These are phyloP conservation scores for Zootermopsis nevadensis DNA, from an alignment of 2,888 invertebrate genomes.

Conservation along the genomic window DNA sequence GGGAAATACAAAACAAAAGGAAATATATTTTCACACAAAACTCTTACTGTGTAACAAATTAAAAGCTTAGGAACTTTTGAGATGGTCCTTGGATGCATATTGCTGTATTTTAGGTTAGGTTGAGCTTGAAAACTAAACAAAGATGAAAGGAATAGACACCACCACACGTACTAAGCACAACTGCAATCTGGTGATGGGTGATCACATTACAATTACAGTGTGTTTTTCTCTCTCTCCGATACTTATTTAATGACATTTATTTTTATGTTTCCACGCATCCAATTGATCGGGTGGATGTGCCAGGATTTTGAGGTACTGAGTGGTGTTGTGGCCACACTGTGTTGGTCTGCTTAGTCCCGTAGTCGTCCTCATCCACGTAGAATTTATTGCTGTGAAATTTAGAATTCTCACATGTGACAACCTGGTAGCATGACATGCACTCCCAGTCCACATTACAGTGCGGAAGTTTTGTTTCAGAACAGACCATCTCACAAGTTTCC, in stretches of 20 bases:
- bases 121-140: background rate
- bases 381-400: constrained; percentile 9
- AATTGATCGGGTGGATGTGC: constrained; percentile 59
- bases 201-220: constrained; percentile 46
- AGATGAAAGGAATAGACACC: constrained; percentile 12
- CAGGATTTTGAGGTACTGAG: constrained; percentile 87
- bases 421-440: constrained; percentile 10
- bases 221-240: constrained; percentile 38
- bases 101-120: background rate
- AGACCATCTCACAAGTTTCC: constrained; percentile 71
- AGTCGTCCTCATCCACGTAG: constrained; percentile 13
- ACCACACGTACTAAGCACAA: background rate
- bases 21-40: constrained; percentile 35
- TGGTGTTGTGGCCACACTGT: constrained; percentile 19
- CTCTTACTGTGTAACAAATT: constrained; percentile 54
- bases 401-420: background rate
- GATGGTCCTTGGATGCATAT: constrained; percentile 81
- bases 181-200: constrained; percentile 47
- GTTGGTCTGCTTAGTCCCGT: constrained; percentile 32
- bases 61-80: constrained; percentile 87
- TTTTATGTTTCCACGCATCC: constrained; percentile 71
- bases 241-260: constrained; percentile 62
- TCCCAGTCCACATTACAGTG: background rate
- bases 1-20: constrained; percentile 47
- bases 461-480: background rate